Evolutionary conservation across 1,140 invertebrate genomes (phyloP).

Genomic region (Hylaeus volcanicus): DNA sequence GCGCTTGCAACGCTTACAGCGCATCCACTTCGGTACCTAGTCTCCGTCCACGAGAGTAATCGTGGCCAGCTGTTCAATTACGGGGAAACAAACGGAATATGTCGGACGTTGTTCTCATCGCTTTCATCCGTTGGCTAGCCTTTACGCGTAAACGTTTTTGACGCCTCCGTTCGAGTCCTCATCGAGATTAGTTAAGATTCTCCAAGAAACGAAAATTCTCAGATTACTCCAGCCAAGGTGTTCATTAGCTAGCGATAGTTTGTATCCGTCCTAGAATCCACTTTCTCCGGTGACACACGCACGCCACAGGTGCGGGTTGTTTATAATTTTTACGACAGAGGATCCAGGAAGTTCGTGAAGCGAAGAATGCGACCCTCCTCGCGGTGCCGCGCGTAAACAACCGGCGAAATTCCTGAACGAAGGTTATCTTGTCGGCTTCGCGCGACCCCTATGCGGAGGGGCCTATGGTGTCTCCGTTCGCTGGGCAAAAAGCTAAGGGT

Average conservation of each 20-base stretch:
- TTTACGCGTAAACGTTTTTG: too few species aligned
- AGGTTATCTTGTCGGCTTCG: conserved; percentile 1
- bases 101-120: neutral
- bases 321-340: neutral
- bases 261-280: too few species aligned
- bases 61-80: neutral
- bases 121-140: too few species aligned
- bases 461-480: neutral
- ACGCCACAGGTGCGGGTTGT: too few species aligned
- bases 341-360: conserved; percentile 12
- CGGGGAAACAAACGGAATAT: neutral
- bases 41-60: conserved; percentile 11
- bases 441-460: conserved; percentile 1
- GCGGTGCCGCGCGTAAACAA: conserved; percentile 13
- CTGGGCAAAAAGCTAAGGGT: conserved; percentile 1
- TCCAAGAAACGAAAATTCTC: too few species aligned
- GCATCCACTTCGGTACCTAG: neutral
- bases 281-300: too few species aligned
- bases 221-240: too few species aligned
- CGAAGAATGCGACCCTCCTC: conserved; percentile 5
- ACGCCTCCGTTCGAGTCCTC: too few species aligned
- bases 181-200: too few species aligned
- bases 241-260: too few species aligned
- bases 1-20: neutral
- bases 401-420: conserved; percentile 37